Evolutionary conservation across 2,797 vertebrate species (phyloP), one percentile per base, ranked within the genome.

Genomic region (Distichodus sexfasciatus): DNA sequence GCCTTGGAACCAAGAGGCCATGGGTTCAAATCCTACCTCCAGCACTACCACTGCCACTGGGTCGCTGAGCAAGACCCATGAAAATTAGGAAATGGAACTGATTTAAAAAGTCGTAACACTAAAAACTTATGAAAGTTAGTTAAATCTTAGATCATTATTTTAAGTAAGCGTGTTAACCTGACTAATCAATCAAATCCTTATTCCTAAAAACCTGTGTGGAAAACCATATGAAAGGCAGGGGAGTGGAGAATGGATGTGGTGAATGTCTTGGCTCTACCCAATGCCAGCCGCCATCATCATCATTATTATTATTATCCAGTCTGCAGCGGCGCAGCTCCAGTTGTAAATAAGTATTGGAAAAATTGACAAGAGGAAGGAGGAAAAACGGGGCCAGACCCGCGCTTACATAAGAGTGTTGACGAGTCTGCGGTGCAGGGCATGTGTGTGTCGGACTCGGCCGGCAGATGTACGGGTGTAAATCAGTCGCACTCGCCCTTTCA

Each of bases 311-410:
- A 64, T 70, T 60, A 82, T 72, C 80, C 73, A 40, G 71, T 78
- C 79, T 79, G 76, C 64, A 66, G 72, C 69, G 55, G 71, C 53
- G 71, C 75, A 73, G 77, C 72, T 75, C 1, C 10, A 58, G 71
- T 71, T 66, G 74, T 75, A 79, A 85, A 84, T 71, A 74, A 79
- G 75, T 65, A 61, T 84, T 63, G 89, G 91, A 91, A 92, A 91
- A 86, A 87, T 51, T 89, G 85, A 90, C 80, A 77, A 71, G 44
- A 63, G 68, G 41, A 76, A 67, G 26, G 26, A 58, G n/a, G n/a
- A n/a, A n/a, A 38, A 26, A 77, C 69, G 58, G 63, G 21, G 79
- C 83, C 80, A 85, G 80, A 80, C 54, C 77, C 66, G 59, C n/a
- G 47, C 76, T 89, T 90, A 67, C 80, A 78, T 85, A 90, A 90